Conservation (phyloP, 2,797 vertebrate genomes). For the Meda fulgida region DNA sequence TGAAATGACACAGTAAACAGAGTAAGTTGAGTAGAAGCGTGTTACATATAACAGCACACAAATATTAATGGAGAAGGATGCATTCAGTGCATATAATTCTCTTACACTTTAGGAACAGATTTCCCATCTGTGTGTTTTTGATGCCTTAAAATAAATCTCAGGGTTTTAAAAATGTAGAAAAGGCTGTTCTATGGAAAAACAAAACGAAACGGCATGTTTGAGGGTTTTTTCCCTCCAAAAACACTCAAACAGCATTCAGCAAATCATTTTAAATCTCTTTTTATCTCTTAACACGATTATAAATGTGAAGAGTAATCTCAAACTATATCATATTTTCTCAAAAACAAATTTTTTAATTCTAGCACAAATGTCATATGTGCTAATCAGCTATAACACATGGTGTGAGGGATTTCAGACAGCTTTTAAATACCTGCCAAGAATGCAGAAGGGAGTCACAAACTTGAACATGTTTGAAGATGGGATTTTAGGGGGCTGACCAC, state of each 20-base stretch:
- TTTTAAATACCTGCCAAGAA: slow-evolving; percentile 47
- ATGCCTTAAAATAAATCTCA: not conserved
- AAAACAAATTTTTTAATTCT: not conserved
- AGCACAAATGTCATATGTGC: slow-evolving; percentile 4
- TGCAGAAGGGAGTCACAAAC: slow-evolving; percentile 20
- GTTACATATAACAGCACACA: not conserved
- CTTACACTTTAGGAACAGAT: not conserved
- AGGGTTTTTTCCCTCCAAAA: not conserved
- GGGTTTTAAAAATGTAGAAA: not conserved
- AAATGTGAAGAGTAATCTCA: not conserved
- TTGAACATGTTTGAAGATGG: not conserved
- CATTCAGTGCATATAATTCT: not conserved
- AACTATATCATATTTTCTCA: slow-evolving; percentile 13
- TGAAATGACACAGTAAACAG: not conserved
- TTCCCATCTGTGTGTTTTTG: too few relatives aligned
- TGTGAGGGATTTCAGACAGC: slow-evolving; percentile 20
- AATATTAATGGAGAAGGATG: not conserved
- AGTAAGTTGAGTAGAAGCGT: not conserved
- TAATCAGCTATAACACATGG: slow-evolving; percentile 41
- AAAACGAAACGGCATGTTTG: not conserved
- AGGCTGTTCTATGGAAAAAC: not conserved
- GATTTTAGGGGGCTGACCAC: slow-evolving; percentile 22
- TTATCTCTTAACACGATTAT: not conserved
- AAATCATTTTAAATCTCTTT: not conserved
- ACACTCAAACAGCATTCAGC: not conserved